Evolutionary conservation across 1,140 invertebrate species (phyloP), one percentile per base, ranked within the genome.

Genomic region (Drosophila equinoxialis): DNA sequence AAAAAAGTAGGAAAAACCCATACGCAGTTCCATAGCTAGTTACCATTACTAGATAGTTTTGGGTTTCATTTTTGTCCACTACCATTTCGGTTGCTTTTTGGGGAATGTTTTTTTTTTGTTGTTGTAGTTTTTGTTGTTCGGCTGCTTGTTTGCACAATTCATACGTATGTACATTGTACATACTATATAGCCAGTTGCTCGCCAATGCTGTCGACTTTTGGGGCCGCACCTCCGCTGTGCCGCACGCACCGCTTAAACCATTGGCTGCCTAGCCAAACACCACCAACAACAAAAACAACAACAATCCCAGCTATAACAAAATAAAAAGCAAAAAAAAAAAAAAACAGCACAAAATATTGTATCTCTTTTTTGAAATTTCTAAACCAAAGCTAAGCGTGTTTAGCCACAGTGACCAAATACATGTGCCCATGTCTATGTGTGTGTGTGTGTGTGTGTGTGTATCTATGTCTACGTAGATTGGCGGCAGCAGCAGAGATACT

Each of bases 321-420:
- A 45, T 6, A 48, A 45, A 7, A n/a, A 45, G 6, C 42, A 14
- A 45, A n/a, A 45, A 45, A 45, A n/a, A 45, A 45, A 48, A 51
- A 51, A 51, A 51, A 23, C 45, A 51, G 45, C 45, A 51, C 45
- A 51, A 51, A 75, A 58, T 59, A 79, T 82, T 69, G 67, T 71
- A 72, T 77, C 68, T 71, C 45, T 51, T 10, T 81, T 76, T 76
- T 66, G 58, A 66, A 76, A 82, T 79, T 87, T 77, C 67, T 70
- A 82, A 85, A 76, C 76, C 82, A 71, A 70, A 82, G 74, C 74
- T 71, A 66, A 66, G 68, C 78, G 71, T 71, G 64, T 76, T 86
- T 81, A 80, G 82, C 83, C 83, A 79, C 69, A 74, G 57, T 77
- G 72, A 71, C 82, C 82, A 77, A 76, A 86, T 74, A 72, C 65